Percentiles rank a stretch among this genome's conserved stretches.
Evolutionary conservation across 2,113 vertebrate species (phyloP).

Genomic region (Spilogale gracilis): DNA sequence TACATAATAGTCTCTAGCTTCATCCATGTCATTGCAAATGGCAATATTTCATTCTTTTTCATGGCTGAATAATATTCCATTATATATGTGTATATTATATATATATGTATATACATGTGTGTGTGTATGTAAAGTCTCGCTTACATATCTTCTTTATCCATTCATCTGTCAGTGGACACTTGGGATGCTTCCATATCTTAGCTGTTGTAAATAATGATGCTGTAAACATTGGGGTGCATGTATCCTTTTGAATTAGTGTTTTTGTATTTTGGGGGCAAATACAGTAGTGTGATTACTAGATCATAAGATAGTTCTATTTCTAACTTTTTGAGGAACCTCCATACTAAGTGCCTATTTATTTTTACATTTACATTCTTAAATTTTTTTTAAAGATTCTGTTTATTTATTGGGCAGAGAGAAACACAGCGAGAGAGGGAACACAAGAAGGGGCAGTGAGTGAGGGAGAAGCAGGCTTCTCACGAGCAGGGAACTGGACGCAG

Average conservation of each 20-base stretch:
- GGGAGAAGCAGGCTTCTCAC: no score
- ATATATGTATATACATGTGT: background rate
- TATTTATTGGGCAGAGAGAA: no score
- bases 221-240: background rate
- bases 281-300: background rate
- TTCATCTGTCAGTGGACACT: background rate
- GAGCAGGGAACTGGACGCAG: no score
- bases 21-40: background rate
- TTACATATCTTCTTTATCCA: background rate
- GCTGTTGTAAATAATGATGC: background rate
- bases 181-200: background rate
- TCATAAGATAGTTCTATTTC: background rate
- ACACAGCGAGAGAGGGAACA: no score
- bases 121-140: no score
- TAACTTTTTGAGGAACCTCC: background rate
- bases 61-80: background rate
- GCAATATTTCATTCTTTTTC: background rate
- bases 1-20: background rate
- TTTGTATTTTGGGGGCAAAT: background rate
- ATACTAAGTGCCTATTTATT: background rate
- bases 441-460: no score
- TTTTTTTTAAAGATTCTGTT: no score
- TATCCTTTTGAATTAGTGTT: background rate
- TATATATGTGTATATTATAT: background rate
- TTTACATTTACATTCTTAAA: background rate